Percentiles rank a stretch among this genome's conserved stretches.
phyloP scores from a whole-genome alignment of 2,113 vertebrate species.

The Falco punctatus region DNA sequence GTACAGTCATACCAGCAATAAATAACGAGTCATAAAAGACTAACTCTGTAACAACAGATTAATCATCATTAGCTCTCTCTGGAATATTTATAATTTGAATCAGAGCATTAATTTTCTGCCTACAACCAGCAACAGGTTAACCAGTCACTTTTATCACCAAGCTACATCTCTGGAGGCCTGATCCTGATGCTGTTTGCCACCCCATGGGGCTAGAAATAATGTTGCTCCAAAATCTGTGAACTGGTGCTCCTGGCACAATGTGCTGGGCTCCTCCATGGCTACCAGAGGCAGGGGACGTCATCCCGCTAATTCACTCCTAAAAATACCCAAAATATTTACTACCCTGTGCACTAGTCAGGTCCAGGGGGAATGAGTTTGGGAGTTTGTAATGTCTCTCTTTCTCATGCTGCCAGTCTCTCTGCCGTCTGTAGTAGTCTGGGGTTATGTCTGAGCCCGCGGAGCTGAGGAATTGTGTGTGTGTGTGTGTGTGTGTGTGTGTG shows the following conservation, averaged over 20 bases:
- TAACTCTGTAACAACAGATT: slow-evolving; percentile 26
- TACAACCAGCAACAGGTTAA: slow-evolving; percentile 10
- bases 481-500: background rate
- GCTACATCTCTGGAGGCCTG: background rate
- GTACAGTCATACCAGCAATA: background rate
- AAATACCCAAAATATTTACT: background rate
- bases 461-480: background rate
- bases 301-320: background rate
- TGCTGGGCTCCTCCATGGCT: background rate
- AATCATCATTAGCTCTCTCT: slow-evolving; percentile 36
- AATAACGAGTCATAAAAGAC: slow-evolving; percentile 36
- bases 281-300: background rate
- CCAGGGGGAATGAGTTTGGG: background rate
- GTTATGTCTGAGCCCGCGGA: background rate
- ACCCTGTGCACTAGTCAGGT: background rate
- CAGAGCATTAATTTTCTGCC: slow-evolving; percentile 14
- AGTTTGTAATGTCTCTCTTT: background rate
- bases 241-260: background rate
- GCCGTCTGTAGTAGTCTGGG: background rate
- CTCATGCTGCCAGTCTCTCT: background rate
- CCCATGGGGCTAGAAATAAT: background rate
- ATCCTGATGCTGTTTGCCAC: background rate
- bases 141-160: background rate
- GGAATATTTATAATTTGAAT: slow-evolving; percentile 27
- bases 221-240: background rate